Percentiles rank a stretch among this genome's conserved stretches.
Evolutionary conservation across 2,113 vertebrate species (phyloP).

Genomic region (Pelusios castaneus): DNA sequence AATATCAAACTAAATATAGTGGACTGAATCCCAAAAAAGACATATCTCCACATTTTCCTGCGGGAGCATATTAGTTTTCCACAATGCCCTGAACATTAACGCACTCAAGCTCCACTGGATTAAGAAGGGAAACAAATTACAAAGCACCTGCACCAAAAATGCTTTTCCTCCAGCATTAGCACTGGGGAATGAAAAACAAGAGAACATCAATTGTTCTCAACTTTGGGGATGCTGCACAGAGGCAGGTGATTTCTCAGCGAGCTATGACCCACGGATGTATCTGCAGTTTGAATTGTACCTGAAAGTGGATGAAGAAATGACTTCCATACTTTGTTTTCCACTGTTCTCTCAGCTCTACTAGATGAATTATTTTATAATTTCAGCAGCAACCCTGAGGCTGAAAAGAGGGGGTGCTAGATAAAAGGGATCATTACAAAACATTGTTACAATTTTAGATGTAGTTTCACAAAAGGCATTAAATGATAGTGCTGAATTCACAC

Average conservation of each 20-base stretch:
- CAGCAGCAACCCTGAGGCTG: neutral
- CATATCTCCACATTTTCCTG: neutral
- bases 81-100: slow-evolving; percentile 24
- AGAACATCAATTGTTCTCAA: slow-evolving; percentile 57
- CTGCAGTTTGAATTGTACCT: slow-evolving; percentile 48
- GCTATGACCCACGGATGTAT: slow-evolving; percentile 37
- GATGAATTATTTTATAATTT: neutral
- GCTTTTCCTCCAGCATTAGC: slow-evolving; percentile 30
- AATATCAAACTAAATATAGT: neutral
- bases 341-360: neutral
- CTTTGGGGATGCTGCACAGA: slow-evolving; percentile 15
- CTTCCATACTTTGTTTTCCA: neutral
- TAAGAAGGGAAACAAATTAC: slow-evolving; percentile 43
- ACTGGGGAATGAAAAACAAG: slow-evolving; percentile 46
- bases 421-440: neutral
- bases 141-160: slow-evolving; percentile 3
- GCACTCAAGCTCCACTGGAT: slow-evolving; percentile 42
- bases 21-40: rapidly evolving
- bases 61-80: neutral
- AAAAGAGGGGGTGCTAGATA: neutral
- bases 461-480: neutral
- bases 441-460: neutral
- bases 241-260: slow-evolving; percentile 33
- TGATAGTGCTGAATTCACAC: neutral
- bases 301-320: neutral